phyloP scores from a whole-genome alignment of 2,113 vertebrate genomes.

The Cavia aperea region DNA sequence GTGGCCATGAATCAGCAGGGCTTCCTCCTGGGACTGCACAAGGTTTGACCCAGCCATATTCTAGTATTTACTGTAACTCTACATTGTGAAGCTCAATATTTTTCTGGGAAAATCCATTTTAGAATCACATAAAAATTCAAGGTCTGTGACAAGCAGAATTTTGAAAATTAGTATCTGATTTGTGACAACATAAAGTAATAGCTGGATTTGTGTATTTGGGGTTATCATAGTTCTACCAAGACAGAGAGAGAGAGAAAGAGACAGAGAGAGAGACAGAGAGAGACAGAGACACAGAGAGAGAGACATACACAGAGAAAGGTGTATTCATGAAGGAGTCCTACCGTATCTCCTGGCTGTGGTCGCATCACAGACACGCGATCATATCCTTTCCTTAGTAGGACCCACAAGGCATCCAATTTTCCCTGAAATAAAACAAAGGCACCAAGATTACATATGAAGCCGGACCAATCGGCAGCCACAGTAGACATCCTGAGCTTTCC shows the following conservation, averaged over 20 bases:
- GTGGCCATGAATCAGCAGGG: background rate
- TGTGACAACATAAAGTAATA: background rate
- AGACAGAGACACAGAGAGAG: background rate
- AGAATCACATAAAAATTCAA: slow-evolving; percentile 10
- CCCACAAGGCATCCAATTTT: slow-evolving; percentile 94
- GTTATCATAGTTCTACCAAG: background rate
- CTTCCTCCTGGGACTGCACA: background rate
- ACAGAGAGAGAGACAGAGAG: background rate
- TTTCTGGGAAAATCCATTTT: slow-evolving; percentile 28
- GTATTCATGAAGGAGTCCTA: slow-evolving; percentile 67
- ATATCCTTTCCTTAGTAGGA: slow-evolving; percentile 90
- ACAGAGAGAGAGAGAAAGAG: background rate
- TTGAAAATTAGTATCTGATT: slow-evolving; percentile 16
- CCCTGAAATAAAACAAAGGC: slow-evolving; percentile 78
- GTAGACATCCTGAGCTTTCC: background rate
- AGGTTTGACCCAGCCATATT: background rate
- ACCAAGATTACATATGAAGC: slow-evolving; percentile 22
- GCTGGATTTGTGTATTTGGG: background rate
- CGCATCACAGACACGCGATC: slow-evolving; percentile 97
- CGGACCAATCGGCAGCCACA: background rate
- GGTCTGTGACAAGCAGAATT: background rate
- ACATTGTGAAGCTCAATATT: background rate
- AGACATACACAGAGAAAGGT: background rate
- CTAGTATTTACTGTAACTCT: background rate
- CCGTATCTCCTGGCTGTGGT: slow-evolving; percentile 96